Evolutionary conservation across 2,797 vertebrate genomes (phyloP), one percentile per base, ranked within the genome.

Genomic region (Rachycentron canadum): DNA sequence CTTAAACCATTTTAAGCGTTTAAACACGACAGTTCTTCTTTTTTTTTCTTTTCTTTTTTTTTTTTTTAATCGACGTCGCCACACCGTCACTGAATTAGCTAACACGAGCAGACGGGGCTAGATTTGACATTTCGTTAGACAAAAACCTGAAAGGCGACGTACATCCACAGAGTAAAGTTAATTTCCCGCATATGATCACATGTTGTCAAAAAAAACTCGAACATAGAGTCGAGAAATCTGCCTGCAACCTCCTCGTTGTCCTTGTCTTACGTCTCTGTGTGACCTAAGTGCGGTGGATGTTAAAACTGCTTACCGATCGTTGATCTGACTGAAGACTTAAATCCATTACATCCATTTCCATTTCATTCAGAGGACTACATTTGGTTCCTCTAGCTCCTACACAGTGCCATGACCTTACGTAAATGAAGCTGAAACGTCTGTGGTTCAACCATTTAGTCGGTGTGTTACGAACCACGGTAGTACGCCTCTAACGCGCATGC

Each of bases 401-500:
- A 26, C 13, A 0, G 25, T 57, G 3, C 5, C 66, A 84, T 79
- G 17, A 64, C 73, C 55, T 61, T 23, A 26, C 17, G 30, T 14
- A 21, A 2, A 7, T 13, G 69, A 7, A 28, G 52, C 57, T 50
- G 34, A 3, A 43, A 63, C 53, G 71, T 11, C 32, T 65, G 12
- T 8, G 56, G 16, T 26, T 26, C 9, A 30, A 23, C 59, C 49
- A 25, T 70, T 88, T 84, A 85, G 78, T 84, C n/a, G 0, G 21
- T 8, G 36, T 23, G 3, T 0, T 17, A 49, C 5, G 14, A 11
- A 17, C n/a, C 4, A 4, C 3, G 0, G 9, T 7, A 26, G 8
- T 66, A 81, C 86, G 57, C 90, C 83, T 26, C 87, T 58, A 76
- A 79, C 21, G 88, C 14, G 14, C 45, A 21, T 47, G 43, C 32